Percentiles rank a stretch among this genome's conserved stretches.
Evolutionary conservation across 2,113 vertebrate genomes (phyloP).

Genomic region (Cephalopholis sonnerati): DNA sequence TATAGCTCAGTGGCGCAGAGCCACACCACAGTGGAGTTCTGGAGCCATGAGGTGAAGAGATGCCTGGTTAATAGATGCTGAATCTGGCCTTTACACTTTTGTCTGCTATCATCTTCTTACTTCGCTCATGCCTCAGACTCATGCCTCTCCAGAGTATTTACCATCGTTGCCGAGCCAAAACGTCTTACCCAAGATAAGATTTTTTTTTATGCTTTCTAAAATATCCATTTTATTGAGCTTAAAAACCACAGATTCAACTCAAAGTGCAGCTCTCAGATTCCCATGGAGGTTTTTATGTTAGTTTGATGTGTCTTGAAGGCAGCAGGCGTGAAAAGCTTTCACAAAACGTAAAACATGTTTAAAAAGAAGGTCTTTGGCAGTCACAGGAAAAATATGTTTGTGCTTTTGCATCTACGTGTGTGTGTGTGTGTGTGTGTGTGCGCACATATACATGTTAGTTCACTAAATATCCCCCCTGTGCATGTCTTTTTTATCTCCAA

Average conservation of each 20-base stretch:
- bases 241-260: constrained; percentile 28
- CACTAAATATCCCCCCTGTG: background rate
- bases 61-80: constrained; percentile 45
- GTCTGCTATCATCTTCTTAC: constrained; percentile 14
- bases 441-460: background rate
- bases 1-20: constrained; percentile 60
- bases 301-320: constrained; percentile 27
- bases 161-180: constrained; percentile 5
- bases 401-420: background rate
- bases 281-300: constrained; percentile 25
- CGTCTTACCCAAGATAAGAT: background rate
- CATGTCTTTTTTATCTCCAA: background rate
- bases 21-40: constrained; percentile 62
- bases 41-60: constrained; percentile 56
- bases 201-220: constrained; percentile 7
- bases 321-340: constrained; percentile 11
- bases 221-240: constrained; percentile 10
- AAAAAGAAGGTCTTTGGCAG: constrained; percentile 9
- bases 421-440: background rate
- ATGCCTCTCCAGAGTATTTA: background rate
- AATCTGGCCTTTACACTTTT: constrained; percentile 34
- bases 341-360: constrained; percentile 23
- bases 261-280: constrained; percentile 13
- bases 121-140: background rate
- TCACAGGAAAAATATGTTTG: background rate